Percentiles rank a stretch among this genome's conserved stretches.
Conservation (phyloP, 1,140 invertebrate species). For the Leptonema lineaticorne region DNA sequence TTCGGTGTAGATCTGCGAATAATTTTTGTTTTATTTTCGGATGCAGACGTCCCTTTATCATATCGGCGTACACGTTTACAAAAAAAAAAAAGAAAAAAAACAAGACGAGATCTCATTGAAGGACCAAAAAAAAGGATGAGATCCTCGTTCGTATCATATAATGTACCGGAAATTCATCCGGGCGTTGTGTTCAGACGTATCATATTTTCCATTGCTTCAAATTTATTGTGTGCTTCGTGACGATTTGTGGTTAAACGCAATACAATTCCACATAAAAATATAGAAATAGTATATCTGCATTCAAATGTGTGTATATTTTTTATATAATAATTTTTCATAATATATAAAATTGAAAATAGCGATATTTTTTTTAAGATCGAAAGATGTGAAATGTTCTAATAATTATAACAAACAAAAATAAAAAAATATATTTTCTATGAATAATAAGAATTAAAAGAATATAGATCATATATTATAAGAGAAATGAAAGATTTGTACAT, state of each 20-base stretch:
- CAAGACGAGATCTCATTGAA: slow-evolving; percentile 32
- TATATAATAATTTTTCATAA: too few relatives aligned
- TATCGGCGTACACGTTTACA: slow-evolving; percentile 17
- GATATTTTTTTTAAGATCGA: too few relatives aligned
- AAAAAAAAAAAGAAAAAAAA: slow-evolving; percentile 30
- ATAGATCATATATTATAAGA: too few relatives aligned
- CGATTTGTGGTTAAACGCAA: slow-evolving; percentile 22
- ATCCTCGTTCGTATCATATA: slow-evolving; percentile 21
- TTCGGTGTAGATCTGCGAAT: slow-evolving; percentile 41
- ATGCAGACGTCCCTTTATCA: slow-evolving; percentile 40
- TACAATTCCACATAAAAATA: too few relatives aligned
- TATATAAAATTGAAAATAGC: too few relatives aligned
- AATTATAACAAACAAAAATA: too few relatives aligned
- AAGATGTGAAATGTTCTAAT: too few relatives aligned
- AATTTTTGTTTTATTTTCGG: slow-evolving; percentile 34
- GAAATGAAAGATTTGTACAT: too few relatives aligned
- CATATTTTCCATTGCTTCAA: slow-evolving; percentile 28
- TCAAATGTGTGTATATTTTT: too few relatives aligned
- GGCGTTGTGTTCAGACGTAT: slow-evolving; percentile 26
- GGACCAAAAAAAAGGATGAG: slow-evolving; percentile 34
- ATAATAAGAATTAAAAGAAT: too few relatives aligned
- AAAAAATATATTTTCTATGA: too few relatives aligned
- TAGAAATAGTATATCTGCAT: too few relatives aligned
- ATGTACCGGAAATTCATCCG: slow-evolving; percentile 36
- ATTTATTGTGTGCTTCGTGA: background rate